Evolutionary conservation across 2,888 invertebrate species (phyloP).

Genomic region (Neoaliturus tenellus): DNA sequence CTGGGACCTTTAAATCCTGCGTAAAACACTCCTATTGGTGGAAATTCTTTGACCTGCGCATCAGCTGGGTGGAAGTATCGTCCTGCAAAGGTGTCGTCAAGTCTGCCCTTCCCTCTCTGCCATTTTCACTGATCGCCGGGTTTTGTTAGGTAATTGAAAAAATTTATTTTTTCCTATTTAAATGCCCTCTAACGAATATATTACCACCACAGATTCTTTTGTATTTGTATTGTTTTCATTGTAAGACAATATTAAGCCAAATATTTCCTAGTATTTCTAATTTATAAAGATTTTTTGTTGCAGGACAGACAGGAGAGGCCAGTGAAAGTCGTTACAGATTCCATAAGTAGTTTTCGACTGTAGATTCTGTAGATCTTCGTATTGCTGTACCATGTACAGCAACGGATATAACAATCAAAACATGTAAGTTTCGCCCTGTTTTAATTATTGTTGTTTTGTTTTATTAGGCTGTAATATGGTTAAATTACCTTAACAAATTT

Average conservation of each 20-base stretch:
- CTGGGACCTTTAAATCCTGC: conserved; percentile 5
- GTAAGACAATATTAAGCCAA: neutral
- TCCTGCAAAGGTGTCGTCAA: neutral
- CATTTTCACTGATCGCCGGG: conserved; percentile 81
- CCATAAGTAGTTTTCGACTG: conserved; percentile 4
- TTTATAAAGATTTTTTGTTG: conserved; percentile 57
- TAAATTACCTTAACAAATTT: neutral
- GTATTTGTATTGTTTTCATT: neutral
- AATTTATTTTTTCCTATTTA: neutral
- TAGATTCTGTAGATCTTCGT: neutral
- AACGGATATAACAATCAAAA: conserved; percentile 73
- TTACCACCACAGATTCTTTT: neutral
- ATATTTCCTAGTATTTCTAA: neutral
- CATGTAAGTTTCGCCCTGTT: conserved; percentile 71
- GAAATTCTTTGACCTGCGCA: conserved; percentile 16
- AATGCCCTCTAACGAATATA: neutral
- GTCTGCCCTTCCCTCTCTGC: conserved; percentile 67
- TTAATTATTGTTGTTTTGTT: too few relatives aligned
- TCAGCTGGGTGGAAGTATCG: conserved; percentile 33
- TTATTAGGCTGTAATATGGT: neutral
- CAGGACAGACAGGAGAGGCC: conserved; percentile 63
- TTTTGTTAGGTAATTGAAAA: conserved; percentile 69
- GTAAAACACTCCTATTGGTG: conserved; percentile 35
- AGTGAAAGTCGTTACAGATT: conserved; percentile 43
- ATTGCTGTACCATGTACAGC: conserved; percentile 73